Evolutionary conservation across 1,140 invertebrate species (phyloP), one percentile per base, ranked within the genome.

Genomic region (Listronotus bonariensis): DNA sequence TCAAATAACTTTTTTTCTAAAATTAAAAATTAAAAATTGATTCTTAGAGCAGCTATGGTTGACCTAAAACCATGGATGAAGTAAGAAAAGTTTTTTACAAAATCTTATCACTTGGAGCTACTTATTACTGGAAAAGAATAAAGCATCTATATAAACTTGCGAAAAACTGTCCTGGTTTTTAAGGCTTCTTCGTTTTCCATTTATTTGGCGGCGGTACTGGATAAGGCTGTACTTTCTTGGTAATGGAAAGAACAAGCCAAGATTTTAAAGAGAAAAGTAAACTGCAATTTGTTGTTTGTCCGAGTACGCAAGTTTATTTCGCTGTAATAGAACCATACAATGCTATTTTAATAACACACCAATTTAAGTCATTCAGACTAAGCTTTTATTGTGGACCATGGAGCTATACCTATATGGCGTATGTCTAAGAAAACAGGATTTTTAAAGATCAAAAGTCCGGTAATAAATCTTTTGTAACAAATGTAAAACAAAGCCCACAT

Each of bases 141-240:
- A 82, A 89, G 68, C 75, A 83, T 49, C 80, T 87, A 26, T 71
- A 82, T 20, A 82, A 81, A 68, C 71, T 85, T 36, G 81, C 84
- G 18, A 87, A 89, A 68, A 68, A 74, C 59, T 76, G 92, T 74
- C 83, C 82, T 32, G 87, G 87, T 32, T 78, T 89, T 1, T 90
- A 95, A 72, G 81, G 79, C 5, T 92, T 93, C 70, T 81, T 95
- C 5, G 86, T 93, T 48, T 93, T 95, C 77, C 90, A 93, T 64
- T 88, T 91, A 0, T 95, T 96, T 76, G 93, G 94, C 41, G 94
- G 94, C 43, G 94, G 94, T 3, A 95, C 94, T 31, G 93, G 93
- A 3, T 92, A 89, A 7, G 92, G 92, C 1, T 92, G 93, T 73
- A 86, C 89, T 3, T 89, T 90, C 4, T 78, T 92, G 7, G 79